These are phyloP conservation scores for Griposia aprilina DNA, from an alignment of 2,888 invertebrate genomes.

Conservation along the genomic window DNA sequence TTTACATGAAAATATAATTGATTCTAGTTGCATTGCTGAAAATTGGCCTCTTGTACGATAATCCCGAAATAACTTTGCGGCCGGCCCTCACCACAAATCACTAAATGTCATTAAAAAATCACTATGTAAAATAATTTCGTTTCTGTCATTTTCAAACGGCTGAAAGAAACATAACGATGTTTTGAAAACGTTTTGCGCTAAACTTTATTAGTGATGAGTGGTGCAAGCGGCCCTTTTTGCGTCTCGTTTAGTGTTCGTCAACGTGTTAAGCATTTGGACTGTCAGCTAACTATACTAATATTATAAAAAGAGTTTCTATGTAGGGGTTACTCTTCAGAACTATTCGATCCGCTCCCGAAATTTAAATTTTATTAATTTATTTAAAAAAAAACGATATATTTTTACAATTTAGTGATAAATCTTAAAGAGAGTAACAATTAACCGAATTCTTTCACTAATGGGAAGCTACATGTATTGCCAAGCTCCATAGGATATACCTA, in stretches of 20 bases:
- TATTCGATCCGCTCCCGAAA: too few relatives aligned
- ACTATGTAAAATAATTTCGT: background rate
- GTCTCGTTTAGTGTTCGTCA: background rate
- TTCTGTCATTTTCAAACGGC: background rate
- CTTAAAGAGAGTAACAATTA: too few relatives aligned
- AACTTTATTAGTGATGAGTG: background rate
- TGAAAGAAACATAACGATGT: background rate
- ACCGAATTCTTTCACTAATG: too few relatives aligned
- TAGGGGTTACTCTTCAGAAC: too few relatives aligned
- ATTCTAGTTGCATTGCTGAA: too few relatives aligned
- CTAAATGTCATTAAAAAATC: background rate
- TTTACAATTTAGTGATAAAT: too few relatives aligned
- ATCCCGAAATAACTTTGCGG: background rate
- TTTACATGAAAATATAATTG: too few relatives aligned
- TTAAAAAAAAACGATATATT: too few relatives aligned
- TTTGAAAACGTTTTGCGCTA: background rate
- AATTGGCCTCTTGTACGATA: background rate
- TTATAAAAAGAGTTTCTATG: too few relatives aligned
- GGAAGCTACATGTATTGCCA: too few relatives aligned
- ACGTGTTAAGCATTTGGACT: background rate
- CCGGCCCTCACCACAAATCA: background rate
- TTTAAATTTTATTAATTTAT: too few relatives aligned
- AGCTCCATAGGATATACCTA: too few relatives aligned
- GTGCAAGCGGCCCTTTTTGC: background rate
- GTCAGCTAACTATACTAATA: background rate